Evolutionary conservation across 1,140 invertebrate genomes (phyloP), one percentile per base, ranked within the genome.

Genomic region (Temnothorax nylanderi): DNA sequence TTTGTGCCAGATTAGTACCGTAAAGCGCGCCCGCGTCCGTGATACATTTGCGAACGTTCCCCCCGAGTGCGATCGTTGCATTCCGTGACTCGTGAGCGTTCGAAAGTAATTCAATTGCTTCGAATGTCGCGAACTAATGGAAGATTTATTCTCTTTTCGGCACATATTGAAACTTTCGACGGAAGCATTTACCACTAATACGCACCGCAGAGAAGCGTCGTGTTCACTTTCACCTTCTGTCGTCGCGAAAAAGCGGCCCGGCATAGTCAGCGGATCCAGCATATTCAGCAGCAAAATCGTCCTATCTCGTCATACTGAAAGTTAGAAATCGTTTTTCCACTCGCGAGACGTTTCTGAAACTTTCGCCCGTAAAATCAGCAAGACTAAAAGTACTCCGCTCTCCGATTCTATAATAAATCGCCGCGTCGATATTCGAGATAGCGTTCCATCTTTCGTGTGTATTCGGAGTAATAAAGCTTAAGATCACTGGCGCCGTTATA

Each of bases 291-390:
- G 47, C 49, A 44, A 41, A 44, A 71, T 81, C 65, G 37, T 71
- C 26, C 32, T 56, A 44, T n/a, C 47, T 71, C 49, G 64, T 56
- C 47, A 41, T 32, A 81, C 69, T 34, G 65, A 81, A 71, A 81
- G 64, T 71, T 81, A 81, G 78, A 71, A 71, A 81, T 71, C 37
- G 64, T 71, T 71, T 71, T 56, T 71, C 51, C 64, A 71, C n/a
- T 44, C 37, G 26, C 65, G 21, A 21, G 32, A 56, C 21, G 7
- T 41, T 32, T 37, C 62, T 18, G 37, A 32, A 44, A 71, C 64
- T 81, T 58, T 81, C 65, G 64, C 78, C 21, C 34, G 49, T 16
- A 32, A 81, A 71, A 56, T 21, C 34, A 6, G n/a, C n/a, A 32
- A 26, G 44, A 37, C 44, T 51, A 54, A 51, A 56, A 71, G 44